Conservation (phyloP, 53 echinoderm and acorn worm genomes). For the Mesocentrotus franciscanus region DNA sequence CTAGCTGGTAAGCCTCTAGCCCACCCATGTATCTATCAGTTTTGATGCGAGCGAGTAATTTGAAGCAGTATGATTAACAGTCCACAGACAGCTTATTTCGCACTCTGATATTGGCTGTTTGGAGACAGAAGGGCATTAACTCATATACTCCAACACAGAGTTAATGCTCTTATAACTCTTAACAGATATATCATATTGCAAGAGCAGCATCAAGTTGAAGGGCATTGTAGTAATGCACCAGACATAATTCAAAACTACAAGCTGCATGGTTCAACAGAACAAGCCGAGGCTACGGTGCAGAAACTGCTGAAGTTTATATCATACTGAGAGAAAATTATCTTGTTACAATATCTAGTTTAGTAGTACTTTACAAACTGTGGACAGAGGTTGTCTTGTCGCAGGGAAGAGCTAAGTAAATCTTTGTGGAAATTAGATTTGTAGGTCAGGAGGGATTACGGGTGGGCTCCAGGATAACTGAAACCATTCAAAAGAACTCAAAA, state of each 20-base stretch:
- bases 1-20: not conserved
- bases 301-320: not conserved
- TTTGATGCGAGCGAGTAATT: not conserved
- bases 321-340: slow-evolving; percentile 47
- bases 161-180: not conserved
- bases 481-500: slow-evolving; percentile 26
- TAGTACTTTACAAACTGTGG: not conserved
- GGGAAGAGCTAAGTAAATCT: slow-evolving; percentile 14
- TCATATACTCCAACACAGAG: no score
- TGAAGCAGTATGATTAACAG: not conserved
- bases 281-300: not conserved
- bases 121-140: no score
- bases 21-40: not conserved
- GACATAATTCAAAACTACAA: not conserved
- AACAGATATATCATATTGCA: not conserved
- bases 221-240: not conserved
- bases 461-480: slow-evolving; percentile 22
- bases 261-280: not conserved
- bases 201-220: not conserved
- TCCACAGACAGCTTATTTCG: not conserved
- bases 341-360: slow-evolving; percentile 52
- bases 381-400: not conserved
- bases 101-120: not conserved
- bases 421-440: slow-evolving; percentile 55
- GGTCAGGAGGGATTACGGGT: slow-evolving; percentile 10